These are phyloP conservation scores for Hymenochirus boettgeri DNA, from an alignment of 2,113 vertebrate genomes.

Conservation along the genomic window DNA sequence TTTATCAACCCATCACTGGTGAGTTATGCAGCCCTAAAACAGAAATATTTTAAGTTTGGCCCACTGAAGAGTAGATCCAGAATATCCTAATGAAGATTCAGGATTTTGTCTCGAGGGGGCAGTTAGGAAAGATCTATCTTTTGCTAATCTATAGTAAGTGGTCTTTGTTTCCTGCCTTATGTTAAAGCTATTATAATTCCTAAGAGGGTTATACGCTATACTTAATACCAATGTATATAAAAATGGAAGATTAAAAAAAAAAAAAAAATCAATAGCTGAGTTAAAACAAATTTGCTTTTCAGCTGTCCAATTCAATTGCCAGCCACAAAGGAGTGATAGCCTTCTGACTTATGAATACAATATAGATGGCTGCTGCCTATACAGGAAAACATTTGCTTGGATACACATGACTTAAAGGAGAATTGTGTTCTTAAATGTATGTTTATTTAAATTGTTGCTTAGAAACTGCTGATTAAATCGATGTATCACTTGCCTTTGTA, in stretches of 20 bases:
- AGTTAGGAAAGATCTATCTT: constrained; percentile 25
- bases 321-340: constrained; percentile 46
- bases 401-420: constrained; percentile 6
- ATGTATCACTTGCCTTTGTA: too few relatives aligned
- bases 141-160: constrained; percentile 43
- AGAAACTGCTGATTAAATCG: too few relatives aligned
- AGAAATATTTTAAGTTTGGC: background rate
- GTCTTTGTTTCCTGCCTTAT: constrained; percentile 26
- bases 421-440: too few relatives aligned
- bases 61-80: background rate
- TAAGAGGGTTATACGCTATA: constrained; percentile 46
- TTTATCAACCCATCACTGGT: too few relatives aligned
- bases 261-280: constrained; percentile 54
- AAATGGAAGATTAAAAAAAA: constrained; percentile 43
- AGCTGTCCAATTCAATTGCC: constrained; percentile 55
- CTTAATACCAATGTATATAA: constrained; percentile 43
- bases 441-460: too few relatives aligned
- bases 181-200: constrained; percentile 43
- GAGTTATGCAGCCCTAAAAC: too few relatives aligned
- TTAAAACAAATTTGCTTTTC: constrained; percentile 54
- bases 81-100: background rate
- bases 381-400: constrained; percentile 12
- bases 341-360: constrained; percentile 45
- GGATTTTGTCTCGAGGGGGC: background rate
- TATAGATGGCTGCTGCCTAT: constrained; percentile 38